Evolutionary conservation across 2,113 vertebrate genomes (phyloP).

Genomic region (Mugil cephalus): DNA sequence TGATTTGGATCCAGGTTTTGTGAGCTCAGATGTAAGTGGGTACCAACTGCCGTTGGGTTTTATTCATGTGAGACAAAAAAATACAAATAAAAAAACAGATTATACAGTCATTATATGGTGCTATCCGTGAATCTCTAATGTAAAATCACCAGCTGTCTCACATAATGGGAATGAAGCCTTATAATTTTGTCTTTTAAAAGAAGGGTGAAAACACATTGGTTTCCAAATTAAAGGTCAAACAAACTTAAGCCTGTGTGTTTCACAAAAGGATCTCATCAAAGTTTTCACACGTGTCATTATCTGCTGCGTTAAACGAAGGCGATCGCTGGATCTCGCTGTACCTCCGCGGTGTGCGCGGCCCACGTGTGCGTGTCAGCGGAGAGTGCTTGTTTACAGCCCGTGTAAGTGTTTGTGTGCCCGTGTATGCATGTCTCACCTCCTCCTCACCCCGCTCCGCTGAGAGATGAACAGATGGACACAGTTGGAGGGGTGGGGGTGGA

Average conservation of each 20-base stretch:
- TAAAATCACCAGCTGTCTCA: no score
- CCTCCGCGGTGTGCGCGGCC: constrained; percentile 2
- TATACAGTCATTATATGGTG: constrained; percentile 4
- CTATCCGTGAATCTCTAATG: no score
- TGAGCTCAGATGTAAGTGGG: constrained; percentile 9
- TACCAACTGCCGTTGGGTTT: constrained; percentile 24
- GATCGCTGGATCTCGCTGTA: background rate
- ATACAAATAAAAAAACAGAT: constrained; percentile 5
- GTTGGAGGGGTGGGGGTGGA: constrained; percentile 46
- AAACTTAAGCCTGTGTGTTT: background rate
- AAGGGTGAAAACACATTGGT: background rate
- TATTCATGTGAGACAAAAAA: constrained; percentile 20
- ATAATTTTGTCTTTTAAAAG: no score
- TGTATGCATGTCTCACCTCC: constrained; percentile 68
- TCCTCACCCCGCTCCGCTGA: constrained; percentile 71
- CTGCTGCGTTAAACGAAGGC: no score
- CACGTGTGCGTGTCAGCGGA: constrained; percentile 19
- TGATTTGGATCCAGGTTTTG: constrained; percentile 14
- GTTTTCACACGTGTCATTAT: no score
- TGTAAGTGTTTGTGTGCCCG: constrained; percentile 67
- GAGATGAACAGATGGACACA: constrained; percentile 79
- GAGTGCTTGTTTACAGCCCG: constrained; percentile 60
- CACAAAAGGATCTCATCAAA: background rate
- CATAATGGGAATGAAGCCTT: no score
- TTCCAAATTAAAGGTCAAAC: background rate